A percentile compares a stretch with the other conserved stretches of the same genome.
Evolutionary conservation across 1,140 invertebrate genomes (phyloP).

Genomic region (Cydia amplana): DNA sequence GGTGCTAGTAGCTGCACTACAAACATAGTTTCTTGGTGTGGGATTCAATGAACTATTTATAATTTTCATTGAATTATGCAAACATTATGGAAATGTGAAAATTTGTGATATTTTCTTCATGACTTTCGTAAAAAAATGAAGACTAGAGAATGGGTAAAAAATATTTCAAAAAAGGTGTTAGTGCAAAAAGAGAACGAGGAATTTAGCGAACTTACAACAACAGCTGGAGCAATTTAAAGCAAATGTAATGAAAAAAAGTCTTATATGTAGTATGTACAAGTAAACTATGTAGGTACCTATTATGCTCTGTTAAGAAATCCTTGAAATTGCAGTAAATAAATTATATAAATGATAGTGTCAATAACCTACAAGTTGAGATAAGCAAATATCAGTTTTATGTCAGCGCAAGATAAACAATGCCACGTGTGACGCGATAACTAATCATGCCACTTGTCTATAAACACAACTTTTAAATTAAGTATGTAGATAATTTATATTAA

Average conservation of each 20-base stretch:
- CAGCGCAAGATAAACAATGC: background rate
- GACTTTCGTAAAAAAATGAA: too few species aligned
- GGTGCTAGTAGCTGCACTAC: slow-evolving; percentile 20
- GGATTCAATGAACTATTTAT: background rate
- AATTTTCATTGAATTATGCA: background rate
- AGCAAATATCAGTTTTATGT: slow-evolving; percentile 20
- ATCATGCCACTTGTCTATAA: slow-evolving; percentile 1
- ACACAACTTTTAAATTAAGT: background rate
- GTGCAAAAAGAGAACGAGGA: too few species aligned
- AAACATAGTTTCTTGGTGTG: slow-evolving; percentile 23
- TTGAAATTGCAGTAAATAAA: slow-evolving; percentile 12
- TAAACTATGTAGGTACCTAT: background rate
- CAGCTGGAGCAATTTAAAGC: too few species aligned
- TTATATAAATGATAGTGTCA: slow-evolving; percentile 22
- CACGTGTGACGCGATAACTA: slow-evolving; percentile 19
- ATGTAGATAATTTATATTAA: too few species aligned
- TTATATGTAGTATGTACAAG: too few species aligned
- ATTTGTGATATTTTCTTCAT: too few species aligned
- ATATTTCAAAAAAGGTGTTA: too few species aligned
- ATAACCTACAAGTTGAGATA: slow-evolving; percentile 17
- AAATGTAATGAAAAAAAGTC: too few species aligned
- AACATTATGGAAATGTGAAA: too few species aligned
- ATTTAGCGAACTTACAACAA: too few species aligned
- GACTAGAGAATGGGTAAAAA: too few species aligned
- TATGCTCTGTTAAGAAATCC: background rate